These are phyloP conservation scores for Agrilus cyanescens DNA, from an alignment of 2,888 invertebrate genomes.

Conservation along the genomic window DNA sequence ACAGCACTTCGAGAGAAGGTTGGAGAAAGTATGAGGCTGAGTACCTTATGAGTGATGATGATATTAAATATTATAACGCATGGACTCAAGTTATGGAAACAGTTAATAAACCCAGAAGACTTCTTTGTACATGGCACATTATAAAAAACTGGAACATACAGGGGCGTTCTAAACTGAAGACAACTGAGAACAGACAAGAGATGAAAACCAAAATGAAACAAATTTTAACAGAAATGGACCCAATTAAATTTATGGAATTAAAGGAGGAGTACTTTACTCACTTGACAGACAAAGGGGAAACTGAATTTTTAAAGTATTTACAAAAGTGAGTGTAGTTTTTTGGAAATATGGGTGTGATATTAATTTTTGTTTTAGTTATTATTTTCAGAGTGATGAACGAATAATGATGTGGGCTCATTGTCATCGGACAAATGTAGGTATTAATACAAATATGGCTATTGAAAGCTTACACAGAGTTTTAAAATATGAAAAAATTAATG, in stretches of 20 bases:
- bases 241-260: slow-evolving; percentile 10
- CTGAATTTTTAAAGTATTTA: slow-evolving; percentile 14
- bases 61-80: slow-evolving; percentile 13
- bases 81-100: slow-evolving; percentile 3
- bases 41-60: slow-evolving; percentile 16
- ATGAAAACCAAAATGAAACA: slow-evolving; percentile 13
- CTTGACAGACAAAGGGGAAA: slow-evolving; percentile 13
- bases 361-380: slow-evolving; percentile 12
- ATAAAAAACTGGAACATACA: slow-evolving; percentile 17
- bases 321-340: slow-evolving; percentile 7
- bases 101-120: slow-evolving; percentile 8
- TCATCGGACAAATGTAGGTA: slow-evolving; percentile 13
- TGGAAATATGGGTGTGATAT: background rate
- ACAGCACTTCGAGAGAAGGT: slow-evolving; percentile 10
- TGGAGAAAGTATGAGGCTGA: slow-evolving; percentile 8
- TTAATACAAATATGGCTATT: slow-evolving; percentile 17
- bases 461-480: slow-evolving; percentile 16
- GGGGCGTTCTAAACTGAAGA: slow-evolving; percentile 11
- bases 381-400: slow-evolving; percentile 14
- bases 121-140: slow-evolving; percentile 18
- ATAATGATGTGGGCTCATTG: slow-evolving; percentile 17
- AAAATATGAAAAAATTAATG: slow-evolving; percentile 13
- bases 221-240: slow-evolving; percentile 12
- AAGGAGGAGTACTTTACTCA: slow-evolving; percentile 11
- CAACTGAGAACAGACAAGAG: slow-evolving; percentile 6